Percentiles rank a stretch among this genome's conserved stretches.
Conservation (phyloP, 2,888 invertebrate species). For the Phyllotreta cruciferae region DNA sequence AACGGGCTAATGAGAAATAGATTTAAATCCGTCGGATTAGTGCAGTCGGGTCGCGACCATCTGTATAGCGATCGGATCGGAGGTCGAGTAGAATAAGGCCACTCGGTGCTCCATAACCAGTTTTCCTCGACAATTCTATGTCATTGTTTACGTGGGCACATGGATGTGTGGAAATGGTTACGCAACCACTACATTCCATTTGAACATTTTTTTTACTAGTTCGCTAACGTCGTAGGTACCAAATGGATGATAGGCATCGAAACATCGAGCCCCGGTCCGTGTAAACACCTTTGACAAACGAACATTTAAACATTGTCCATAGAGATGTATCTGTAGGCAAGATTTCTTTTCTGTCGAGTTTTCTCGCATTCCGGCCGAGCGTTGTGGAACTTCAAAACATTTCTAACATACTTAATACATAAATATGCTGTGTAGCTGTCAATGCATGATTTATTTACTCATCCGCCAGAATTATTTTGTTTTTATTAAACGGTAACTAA, state of each 20-base stretch:
- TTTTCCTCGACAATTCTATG: constrained; percentile 57
- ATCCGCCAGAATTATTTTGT: too few relatives aligned
- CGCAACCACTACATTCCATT: constrained; percentile 54
- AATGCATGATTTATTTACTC: too few relatives aligned
- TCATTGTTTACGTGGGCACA: constrained; percentile 59
- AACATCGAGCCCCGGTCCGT: constrained; percentile 11
- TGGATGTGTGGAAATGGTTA: constrained; percentile 51
- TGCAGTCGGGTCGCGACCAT: constrained; percentile 32
- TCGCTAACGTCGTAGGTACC: constrained; percentile 39
- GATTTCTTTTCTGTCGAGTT: too few relatives aligned
- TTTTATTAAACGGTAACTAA: too few relatives aligned
- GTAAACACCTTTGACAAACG: constrained; percentile 34
- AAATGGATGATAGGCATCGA: constrained; percentile 28
- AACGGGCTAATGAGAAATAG: too few relatives aligned
- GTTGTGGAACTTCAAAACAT: too few relatives aligned
- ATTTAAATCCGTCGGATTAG: constrained; percentile 1
- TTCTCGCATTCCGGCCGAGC: too few relatives aligned
- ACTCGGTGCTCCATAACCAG: constrained; percentile 55
- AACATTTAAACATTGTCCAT: not conserved
- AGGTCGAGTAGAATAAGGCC: constrained; percentile 59
- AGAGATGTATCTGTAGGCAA: too few relatives aligned
- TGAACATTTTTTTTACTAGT: constrained; percentile 46
- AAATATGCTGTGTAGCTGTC: too few relatives aligned
- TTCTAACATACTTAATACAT: too few relatives aligned
- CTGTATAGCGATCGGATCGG: constrained; percentile 54